These are phyloP conservation scores for Bellardia bayeri DNA, from an alignment of 2,888 invertebrate species.

Conservation along the genomic window DNA sequence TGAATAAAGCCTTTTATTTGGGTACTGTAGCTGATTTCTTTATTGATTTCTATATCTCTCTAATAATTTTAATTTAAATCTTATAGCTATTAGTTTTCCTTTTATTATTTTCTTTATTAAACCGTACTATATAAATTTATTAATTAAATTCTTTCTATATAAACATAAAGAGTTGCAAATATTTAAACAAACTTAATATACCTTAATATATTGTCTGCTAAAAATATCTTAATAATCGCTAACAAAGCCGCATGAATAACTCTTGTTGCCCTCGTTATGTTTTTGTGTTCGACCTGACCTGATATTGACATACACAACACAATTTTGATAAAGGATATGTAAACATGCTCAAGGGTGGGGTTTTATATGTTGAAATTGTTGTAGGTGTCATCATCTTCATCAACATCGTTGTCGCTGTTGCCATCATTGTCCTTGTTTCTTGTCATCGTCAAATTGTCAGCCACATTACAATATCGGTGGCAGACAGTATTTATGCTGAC, in stretches of 20 bases:
- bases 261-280: constrained; percentile 14
- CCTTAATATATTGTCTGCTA: neutral
- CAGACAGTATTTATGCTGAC: constrained; percentile 56
- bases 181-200: neutral
- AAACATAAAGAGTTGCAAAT: neutral
- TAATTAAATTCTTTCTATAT: too few species aligned
- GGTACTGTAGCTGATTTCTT: too few species aligned
- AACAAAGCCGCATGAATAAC: constrained; percentile 44
- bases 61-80: too few species aligned
- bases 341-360: constrained; percentile 59
- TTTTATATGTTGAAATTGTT: constrained; percentile 15
- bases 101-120: too few species aligned
- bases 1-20: too few species aligned
- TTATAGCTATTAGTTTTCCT: too few species aligned
- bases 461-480: constrained; percentile 43
- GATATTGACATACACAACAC: constrained; percentile 67
- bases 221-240: constrained; percentile 11
- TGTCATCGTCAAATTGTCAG: constrained; percentile 16
- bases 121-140: too few species aligned
- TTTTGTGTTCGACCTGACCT: constrained; percentile 56
- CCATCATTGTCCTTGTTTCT: constrained; percentile 22
- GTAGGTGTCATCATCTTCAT: constrained; percentile 61
- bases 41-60: too few species aligned
- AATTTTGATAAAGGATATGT: constrained; percentile 59
- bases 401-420: neutral